Evolutionary conservation across 2,888 invertebrate species (phyloP).

Genomic region (Lobophora halterata): DNA sequence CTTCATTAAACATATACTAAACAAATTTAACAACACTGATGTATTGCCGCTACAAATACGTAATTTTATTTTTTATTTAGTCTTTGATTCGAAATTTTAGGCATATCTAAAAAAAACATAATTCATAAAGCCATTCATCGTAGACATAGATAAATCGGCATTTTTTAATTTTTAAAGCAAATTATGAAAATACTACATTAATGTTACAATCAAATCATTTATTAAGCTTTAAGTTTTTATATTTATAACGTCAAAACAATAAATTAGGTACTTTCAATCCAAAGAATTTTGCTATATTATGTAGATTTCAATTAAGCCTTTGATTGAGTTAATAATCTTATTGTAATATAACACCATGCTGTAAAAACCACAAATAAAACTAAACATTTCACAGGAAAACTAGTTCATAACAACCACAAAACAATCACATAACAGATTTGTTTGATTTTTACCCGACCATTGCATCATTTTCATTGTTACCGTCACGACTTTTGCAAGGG

Average conservation of each 20-base stretch:
- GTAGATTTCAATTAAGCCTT: conserved; percentile 22
- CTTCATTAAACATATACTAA: conserved; percentile 1
- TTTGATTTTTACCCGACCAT: conserved; percentile 26
- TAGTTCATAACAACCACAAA: conserved; percentile 29
- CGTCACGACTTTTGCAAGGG: conserved; percentile 31
- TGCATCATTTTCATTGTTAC: conserved; percentile 27
- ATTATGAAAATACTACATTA: too few relatives aligned
- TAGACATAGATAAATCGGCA: too few relatives aligned
- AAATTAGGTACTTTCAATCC: not conserved
- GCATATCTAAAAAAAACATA: too few relatives aligned
- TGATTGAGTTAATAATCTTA: conserved; percentile 21
- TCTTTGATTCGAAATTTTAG: too few relatives aligned
- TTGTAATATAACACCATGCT: conserved; percentile 30
- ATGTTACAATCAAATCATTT: too few relatives aligned
- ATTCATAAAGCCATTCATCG: too few relatives aligned
- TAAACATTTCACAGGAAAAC: conserved; percentile 31
- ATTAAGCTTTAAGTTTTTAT: not conserved
- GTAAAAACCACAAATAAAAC: conserved; percentile 33
- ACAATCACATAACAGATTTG: conserved; percentile 27
- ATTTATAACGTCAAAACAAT: conserved; percentile 6
- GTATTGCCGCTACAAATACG: conserved; percentile 6
- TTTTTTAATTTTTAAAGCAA: too few relatives aligned
- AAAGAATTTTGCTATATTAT: conserved; percentile 1
- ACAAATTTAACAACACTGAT: conserved; percentile 1
- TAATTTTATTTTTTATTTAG: too few relatives aligned